A percentile compares a stretch with the other conserved stretches of the same genome.
Evolutionary conservation across 2,888 invertebrate species (phyloP).

Genomic region (Lycia hirtaria): DNA sequence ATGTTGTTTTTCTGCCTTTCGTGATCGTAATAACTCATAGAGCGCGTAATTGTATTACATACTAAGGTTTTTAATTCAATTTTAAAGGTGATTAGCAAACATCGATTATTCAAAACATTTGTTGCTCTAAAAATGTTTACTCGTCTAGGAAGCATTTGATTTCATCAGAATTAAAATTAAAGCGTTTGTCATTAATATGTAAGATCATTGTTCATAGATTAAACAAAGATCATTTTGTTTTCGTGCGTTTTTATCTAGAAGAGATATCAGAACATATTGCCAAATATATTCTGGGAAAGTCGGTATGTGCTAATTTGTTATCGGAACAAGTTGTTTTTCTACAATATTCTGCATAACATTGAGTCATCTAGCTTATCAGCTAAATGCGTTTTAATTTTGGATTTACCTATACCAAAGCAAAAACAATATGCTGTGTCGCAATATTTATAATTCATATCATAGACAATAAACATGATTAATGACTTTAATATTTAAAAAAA

Average conservation of each 20-base stretch:
- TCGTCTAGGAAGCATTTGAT: too few species aligned
- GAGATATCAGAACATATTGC: slow-evolving; percentile 13
- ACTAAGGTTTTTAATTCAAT: too few species aligned
- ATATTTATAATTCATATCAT: background rate
- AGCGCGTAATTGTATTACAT: too few species aligned
- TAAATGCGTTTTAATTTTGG: slow-evolving; percentile 19
- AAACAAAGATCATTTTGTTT: slow-evolving; percentile 14
- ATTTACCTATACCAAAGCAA: background rate
- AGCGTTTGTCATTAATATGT: background rate
- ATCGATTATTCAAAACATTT: too few species aligned
- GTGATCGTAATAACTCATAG: too few species aligned
- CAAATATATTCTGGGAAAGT: slow-evolving; percentile 28
- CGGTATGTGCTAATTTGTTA: slow-evolving; percentile 27
- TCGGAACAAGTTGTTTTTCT: slow-evolving; percentile 27
- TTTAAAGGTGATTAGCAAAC: too few species aligned
- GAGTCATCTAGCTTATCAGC: slow-evolving; percentile 23
- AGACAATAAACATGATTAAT: background rate
- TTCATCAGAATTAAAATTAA: background rate
- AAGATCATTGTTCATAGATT: background rate
- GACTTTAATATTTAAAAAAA: background rate
- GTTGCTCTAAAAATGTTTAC: too few species aligned
- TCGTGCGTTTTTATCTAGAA: slow-evolving; percentile 15
- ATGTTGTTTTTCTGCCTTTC: background rate
- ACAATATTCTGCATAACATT: slow-evolving; percentile 23
- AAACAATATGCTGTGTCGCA: background rate